Evolutionary conservation across 1,140 invertebrate species (phyloP), one percentile per base, ranked within the genome.

Genomic region (Protaetia brevitarsis): DNA sequence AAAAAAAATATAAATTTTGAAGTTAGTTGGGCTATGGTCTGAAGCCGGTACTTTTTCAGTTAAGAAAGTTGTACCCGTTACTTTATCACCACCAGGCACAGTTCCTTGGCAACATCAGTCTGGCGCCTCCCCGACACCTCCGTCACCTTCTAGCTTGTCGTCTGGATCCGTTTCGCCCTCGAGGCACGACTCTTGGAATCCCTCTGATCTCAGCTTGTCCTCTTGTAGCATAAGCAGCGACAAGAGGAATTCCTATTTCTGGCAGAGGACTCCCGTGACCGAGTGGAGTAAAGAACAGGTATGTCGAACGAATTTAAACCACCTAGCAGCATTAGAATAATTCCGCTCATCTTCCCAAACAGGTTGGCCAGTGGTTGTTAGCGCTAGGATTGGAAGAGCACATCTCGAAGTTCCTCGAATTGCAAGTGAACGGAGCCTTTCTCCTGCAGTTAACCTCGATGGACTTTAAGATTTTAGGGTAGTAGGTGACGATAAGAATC

Each of bases 201-300:
- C 74, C 16, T 69, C 82, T 27, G 82, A 83, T 73, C 71, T 79
- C 31, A 78, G 77, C 73, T 68, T 84, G 13, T 82, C 80, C 0
- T 82, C 80, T 41, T 84, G 78, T 66, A 89, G 87, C 82, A 82
- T 86, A 82, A 79, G 84, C 81, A 83, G 84, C 79, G 83, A 87
- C 77, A 86, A 88, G 77, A 82, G 86, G 74, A 79, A 73, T 41
- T 79, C 82, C n/a, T 84, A 88, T 65, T 85, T 87, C 66, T 90
- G 88, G 83, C 88, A 90, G 70, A 84, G 83, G 45, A 84, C 84
- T 16, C 87, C 89, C 3, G 87, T 94, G 57, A 83, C 85, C 21
- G 91, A 94, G 71, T 96, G 93, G 93, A 91, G 85, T 68, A 91
- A 91, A 77, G 91, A 94, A 77, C 91, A 95, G 84, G 92, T 92